phyloP scores from a whole-genome alignment of 1,140 invertebrate genomes.

The Drosophila teissieri region DNA sequence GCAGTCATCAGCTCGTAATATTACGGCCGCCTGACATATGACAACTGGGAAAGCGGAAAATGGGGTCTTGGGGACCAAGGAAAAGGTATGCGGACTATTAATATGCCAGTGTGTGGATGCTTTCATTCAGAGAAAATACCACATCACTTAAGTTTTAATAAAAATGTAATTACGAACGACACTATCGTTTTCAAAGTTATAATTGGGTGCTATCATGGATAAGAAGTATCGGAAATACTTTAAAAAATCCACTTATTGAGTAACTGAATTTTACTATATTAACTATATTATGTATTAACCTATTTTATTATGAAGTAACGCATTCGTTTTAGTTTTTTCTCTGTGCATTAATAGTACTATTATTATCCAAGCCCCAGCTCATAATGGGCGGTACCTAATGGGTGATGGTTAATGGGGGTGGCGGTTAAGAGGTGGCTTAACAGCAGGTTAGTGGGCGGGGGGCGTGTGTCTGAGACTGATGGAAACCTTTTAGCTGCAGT shows the following conservation, averaged over 20 bases:
- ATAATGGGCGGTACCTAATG: conserved; percentile 47
- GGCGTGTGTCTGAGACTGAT: conserved; percentile 60
- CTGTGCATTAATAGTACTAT: conserved; percentile 24
- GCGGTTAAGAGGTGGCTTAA: conserved; percentile 12
- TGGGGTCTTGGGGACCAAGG: conserved; percentile 5
- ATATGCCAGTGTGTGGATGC: conserved; percentile 32
- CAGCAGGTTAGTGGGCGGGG: conserved; percentile 17
- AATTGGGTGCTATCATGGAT: too few species aligned
- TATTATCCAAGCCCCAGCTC: conserved; percentile 27
- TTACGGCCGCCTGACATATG: conserved; percentile 75
- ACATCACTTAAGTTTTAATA: not conserved
- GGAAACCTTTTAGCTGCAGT: conserved; percentile 74
- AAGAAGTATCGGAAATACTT: too few species aligned
- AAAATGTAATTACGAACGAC: not conserved
- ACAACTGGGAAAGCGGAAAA: conserved; percentile 64
- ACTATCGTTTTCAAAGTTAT: not conserved
- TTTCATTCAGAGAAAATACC: conserved; percentile 1
- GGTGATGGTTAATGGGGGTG: conserved; percentile 12
- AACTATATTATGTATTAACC: too few species aligned
- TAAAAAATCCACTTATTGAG: too few species aligned
- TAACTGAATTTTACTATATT: too few species aligned
- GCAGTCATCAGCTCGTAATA: conserved; percentile 73
- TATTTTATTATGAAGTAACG: too few species aligned
- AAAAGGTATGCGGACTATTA: conserved; percentile 50
- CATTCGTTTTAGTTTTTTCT: conserved; percentile 6